Evolutionary conservation across 2,113 vertebrate species (phyloP), one percentile per base, ranked within the genome.

Genomic region (Cottus gobio): DNA sequence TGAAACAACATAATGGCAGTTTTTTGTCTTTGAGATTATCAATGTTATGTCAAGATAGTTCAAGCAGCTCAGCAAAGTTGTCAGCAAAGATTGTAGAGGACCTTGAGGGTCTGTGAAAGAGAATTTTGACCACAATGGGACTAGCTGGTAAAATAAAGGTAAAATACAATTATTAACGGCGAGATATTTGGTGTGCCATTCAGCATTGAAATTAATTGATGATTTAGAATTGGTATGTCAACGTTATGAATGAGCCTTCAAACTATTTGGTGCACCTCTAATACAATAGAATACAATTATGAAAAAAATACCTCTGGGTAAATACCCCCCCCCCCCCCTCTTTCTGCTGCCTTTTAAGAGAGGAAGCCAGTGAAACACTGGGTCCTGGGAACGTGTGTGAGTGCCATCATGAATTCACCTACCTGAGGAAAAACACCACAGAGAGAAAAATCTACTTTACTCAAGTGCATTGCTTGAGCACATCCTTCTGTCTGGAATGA

Each of bases 401-500:
- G 28, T 36, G 44, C 18, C 65, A 48, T 31, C 65, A 6, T 50
- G 30, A 50, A 67, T 67, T 11, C 50, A 12, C 24, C 39, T 57
- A 24, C 48, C 28, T n/a, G 63, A 73, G 39, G 50, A 78, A 24
- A 60, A 34, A 30, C 28, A n/a, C 31, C 13, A 18, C 10, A 34
- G 34, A 60, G 34, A 71, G 52, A 79, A 26, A 60, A 80, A 80
- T 63, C 46, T 5, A 26, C 57, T 66, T 69, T 20, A 71, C 37
- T 79, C 12, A 7, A 82, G 69, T 85, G 79, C 26, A 20, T 24
- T 28, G 42, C 68, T 28, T 46, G 56, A 72, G 61, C 78, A 85
- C 39, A 78, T 74, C 67, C 13, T 58, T 82, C 76, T 71, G 69
- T 71, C 34, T 63, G 79, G 69, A 91, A 79, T 70, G 72, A 90